Base-by-base conservation (phyloP, 1,140 invertebrate genomes). In the Leptoteleia sp. region DNA sequence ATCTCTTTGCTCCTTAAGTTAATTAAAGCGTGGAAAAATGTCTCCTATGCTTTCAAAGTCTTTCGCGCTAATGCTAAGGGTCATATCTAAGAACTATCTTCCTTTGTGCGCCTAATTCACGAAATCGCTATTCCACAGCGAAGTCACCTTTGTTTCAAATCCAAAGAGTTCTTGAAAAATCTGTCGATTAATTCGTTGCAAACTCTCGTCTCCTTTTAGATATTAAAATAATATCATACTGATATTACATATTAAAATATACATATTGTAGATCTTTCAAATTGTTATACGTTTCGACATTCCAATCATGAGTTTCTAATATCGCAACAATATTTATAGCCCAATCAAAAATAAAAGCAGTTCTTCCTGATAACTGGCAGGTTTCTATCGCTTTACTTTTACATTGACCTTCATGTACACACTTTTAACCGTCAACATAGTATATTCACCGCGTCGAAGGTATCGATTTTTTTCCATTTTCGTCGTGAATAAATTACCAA, bases 41-140 rank as follows among this genome's bases (percentile, higher is more conserved):
- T 57, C 29, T 27, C 16, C 35, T 1, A 5, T 17, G 25, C 47
- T 73, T 50, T 47, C 35, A 35, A 11, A 57, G n/a, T 37, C 48
- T 33, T 40, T 61, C 42, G 11, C 33, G 33, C 15, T 37, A 6
- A 27, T 52, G 31, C 48, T 61, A 59, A 65, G 59, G 55, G 81
- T 82, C 77, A n/a, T n/a, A 80, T 31, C 61, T 40, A 68, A 57
- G 43, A 72, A 75, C 64, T 81, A 50, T n/a, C 50, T 75, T 54
- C 40, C 82, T 85, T 87, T 88, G 83, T 65, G 57, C 75, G 55
- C 71, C 80, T 84, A 87, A 88, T 87, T 86, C 76, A 52, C 59
- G 64, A 84, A 87, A 85, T 85, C 86, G 80, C 85, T 87, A 87
- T 88, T 86, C 81, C 79, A 75, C 82, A 70, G 83, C 67, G 52